These are phyloP conservation scores for Leucoraja ocellata DNA, from an alignment of 2,797 vertebrate genomes.

Conservation along the genomic window DNA sequence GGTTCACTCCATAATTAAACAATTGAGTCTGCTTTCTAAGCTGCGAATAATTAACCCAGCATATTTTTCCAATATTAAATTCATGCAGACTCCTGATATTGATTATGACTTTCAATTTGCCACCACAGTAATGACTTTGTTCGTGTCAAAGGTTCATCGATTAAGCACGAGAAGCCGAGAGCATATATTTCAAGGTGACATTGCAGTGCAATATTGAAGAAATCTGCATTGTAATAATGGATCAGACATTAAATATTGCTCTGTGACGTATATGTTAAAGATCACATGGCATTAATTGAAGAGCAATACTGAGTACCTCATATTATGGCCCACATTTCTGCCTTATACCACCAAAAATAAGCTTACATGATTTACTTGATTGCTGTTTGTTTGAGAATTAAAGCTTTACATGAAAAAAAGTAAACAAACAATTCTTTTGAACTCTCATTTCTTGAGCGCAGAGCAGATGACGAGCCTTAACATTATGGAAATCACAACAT, in stretches of 20 bases:
- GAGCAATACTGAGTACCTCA: background rate
- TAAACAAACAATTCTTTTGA: no score
- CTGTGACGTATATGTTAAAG: background rate
- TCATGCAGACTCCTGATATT: background rate
- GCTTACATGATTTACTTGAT: background rate
- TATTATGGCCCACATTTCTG: background rate
- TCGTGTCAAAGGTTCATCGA: background rate
- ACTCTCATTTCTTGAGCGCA: no score
- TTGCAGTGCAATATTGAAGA: background rate
- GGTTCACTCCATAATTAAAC: background rate
- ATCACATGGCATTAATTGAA: background rate
- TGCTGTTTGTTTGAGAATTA: background rate
- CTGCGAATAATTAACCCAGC: background rate
- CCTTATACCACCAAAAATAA: background rate
- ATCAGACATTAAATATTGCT: background rate
- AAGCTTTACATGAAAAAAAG: no score
- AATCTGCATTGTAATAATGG: background rate
- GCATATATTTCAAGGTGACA: background rate
- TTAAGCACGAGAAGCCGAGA: background rate
- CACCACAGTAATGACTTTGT: background rate
- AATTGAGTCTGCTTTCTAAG: background rate
- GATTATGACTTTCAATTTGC: background rate
- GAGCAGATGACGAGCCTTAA: no score
- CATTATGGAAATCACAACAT: no score
- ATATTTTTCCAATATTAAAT: conserved; percentile 4